Base-by-base conservation (phyloP, 1,140 invertebrate species). In the Calliphora vicina region DNA sequence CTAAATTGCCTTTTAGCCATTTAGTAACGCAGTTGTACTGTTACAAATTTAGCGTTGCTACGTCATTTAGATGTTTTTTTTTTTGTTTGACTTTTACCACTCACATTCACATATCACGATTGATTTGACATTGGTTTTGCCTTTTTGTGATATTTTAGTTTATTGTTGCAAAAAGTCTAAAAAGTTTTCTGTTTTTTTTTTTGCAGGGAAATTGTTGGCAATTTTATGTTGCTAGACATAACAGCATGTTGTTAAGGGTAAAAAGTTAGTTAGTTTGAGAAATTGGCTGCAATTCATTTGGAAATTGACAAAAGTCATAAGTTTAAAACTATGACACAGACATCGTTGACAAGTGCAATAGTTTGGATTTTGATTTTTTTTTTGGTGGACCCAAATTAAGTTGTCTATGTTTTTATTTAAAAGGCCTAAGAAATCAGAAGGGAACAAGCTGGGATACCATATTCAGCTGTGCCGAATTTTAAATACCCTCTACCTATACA, bases 1-100 rank as follows among this genome's bases (percentile, higher is more conserved):
- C 74, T 78, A 78, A 78, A 78, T 78, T 78, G 74, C 35, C 74
- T 78, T 78, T 78, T 78, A 78, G 74, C 74, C 74, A 78, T 78
- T 78, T 45, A 78, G 74, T 78, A 78, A 78, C 74, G 35, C 35
- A 45, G n/a, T 78, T 78, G 35, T 78, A 12, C 61, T 67, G 61
- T 67, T 67, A 20, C 57, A 67, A 67, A 20, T 20, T 67, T 67
- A 20, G 12, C 61, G 61, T 67, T 25, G 23, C n/a, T 67, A 67
- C 6, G 10, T 67, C 5, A 67, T 67, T 67, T 35, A 25, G 61
- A 67, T 20, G 23, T 25, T 12, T 67, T 67, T 20, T 10, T 23
- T 23, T 67, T 25, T 23, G 23, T 67, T 67, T 67, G n/a, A 67
- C 61, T 67, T 67, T 25, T 67, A 9, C 61, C 20, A 67, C 61